Evolutionary conservation across 1,140 invertebrate genomes (phyloP).

Genomic region (Dufourea novaeangliae): DNA sequence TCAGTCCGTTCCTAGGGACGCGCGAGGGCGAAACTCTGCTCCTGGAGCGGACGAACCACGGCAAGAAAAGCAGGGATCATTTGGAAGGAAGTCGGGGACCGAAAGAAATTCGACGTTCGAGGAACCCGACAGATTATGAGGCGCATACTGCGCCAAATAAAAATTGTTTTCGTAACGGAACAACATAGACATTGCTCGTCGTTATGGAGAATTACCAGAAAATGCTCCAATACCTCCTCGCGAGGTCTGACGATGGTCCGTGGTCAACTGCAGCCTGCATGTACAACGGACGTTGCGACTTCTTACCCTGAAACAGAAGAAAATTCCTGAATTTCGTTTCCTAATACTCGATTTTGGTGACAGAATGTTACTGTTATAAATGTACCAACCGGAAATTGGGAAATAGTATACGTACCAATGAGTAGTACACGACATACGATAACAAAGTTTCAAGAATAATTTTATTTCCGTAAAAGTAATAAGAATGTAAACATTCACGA

Average conservation of each 20-base stretch:
- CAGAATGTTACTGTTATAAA: too few species aligned
- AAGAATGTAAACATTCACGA: too few species aligned
- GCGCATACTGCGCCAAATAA: conserved; percentile 61
- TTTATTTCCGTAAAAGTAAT: too few species aligned
- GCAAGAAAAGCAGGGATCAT: conserved; percentile 60
- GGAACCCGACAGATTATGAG: conserved; percentile 72
- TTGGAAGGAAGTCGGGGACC: conserved; percentile 35
- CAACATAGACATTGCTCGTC: conserved; percentile 61
- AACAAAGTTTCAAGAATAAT: too few species aligned
- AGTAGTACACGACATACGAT: too few species aligned
- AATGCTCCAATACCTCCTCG: conserved; percentile 16
- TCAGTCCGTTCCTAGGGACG: conserved; percentile 72
- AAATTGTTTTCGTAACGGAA: conserved; percentile 57
- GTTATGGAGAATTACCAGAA: conserved; percentile 44
- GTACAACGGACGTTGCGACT: neutral
- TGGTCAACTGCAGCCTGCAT: conserved; percentile 14
- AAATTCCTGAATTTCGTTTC: neutral
- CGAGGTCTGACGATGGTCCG: conserved; percentile 3
- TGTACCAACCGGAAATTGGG: too few species aligned
- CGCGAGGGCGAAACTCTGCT: conserved; percentile 71
- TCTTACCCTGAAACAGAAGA: neutral
- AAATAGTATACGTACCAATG: too few species aligned
- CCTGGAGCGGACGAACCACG: conserved; percentile 48
- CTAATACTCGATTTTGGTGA: too few species aligned
- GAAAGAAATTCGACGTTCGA: conserved; percentile 71